A percentile compares a stretch with the other conserved stretches of the same genome.
Conservation (phyloP, 2,113 vertebrate species). For the Microtus oregoni region DNA sequence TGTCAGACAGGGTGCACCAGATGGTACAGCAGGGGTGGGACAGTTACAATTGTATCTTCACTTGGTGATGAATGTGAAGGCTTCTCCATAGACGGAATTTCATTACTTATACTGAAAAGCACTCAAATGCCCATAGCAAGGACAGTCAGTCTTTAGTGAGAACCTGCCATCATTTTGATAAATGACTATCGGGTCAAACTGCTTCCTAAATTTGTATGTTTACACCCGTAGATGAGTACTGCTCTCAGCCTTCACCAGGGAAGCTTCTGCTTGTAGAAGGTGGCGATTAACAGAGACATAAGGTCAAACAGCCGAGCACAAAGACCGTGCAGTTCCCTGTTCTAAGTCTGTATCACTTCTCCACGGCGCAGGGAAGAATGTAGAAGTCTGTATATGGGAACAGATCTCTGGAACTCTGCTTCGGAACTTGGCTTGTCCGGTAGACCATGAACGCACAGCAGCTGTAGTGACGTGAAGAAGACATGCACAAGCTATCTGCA, state of each 20-base stretch:
- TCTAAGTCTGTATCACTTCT: background rate
- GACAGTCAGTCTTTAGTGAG: background rate
- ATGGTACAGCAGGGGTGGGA: too few species aligned
- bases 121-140: background rate
- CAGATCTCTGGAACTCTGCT: background rate
- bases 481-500: background rate
- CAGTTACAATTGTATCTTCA: background rate
- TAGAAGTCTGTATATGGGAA: background rate
- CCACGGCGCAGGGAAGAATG: background rate
- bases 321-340: background rate
- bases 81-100: background rate
- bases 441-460: background rate
- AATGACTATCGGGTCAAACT: background rate
- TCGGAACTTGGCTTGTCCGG: background rate
- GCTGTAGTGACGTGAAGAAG: background rate
- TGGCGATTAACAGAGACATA: too few species aligned
- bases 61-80: background rate
- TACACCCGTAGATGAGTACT: background rate
- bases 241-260: background rate
- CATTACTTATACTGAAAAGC: background rate
- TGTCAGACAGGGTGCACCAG: background rate
- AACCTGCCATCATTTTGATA: background rate
- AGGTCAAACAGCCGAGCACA: background rate
- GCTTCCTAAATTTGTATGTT: background rate
- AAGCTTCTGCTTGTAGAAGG: too few species aligned